Evolutionary conservation across 2,113 vertebrate species (phyloP).

Genomic region (Numenius arquata): DNA sequence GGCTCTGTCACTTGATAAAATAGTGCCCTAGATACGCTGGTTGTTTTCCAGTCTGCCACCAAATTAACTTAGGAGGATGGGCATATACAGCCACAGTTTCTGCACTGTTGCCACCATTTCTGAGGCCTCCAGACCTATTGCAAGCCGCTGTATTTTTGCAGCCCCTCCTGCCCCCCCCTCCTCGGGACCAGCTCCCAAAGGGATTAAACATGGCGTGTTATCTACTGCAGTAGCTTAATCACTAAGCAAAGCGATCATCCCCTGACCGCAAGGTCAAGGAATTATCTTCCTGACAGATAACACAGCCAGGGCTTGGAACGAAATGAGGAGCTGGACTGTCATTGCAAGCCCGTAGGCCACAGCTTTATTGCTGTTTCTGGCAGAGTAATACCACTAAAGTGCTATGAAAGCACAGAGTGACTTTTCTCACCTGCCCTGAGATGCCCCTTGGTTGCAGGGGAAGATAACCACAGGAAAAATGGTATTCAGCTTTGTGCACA

Average conservation of each 20-base stretch:
- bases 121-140: background rate
- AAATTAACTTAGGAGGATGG: background rate
- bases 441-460: background rate
- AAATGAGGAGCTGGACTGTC: background rate
- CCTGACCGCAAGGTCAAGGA: slow-evolving; percentile 26
- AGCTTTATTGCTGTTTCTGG: background rate
- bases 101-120: background rate
- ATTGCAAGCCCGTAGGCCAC: background rate
- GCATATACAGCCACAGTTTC: background rate
- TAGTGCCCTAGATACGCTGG: slow-evolving; percentile 12
- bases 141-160: background rate
- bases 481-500: background rate
- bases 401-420: background rate
- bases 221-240: slow-evolving; percentile 53
- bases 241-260: slow-evolving; percentile 54
- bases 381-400: background rate
- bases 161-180: background rate
- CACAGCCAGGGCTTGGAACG: background rate
- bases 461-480: background rate
- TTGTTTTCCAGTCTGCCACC: background rate
- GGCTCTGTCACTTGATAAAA: slow-evolving; percentile 22
- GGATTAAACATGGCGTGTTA: background rate
- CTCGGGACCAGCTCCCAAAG: background rate
- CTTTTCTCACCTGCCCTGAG: background rate
- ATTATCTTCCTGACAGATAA: slow-evolving; percentile 53